These are phyloP conservation scores for Nomada goodeniana DNA, from an alignment of 2,888 invertebrate genomes.

Conservation along the genomic window DNA sequence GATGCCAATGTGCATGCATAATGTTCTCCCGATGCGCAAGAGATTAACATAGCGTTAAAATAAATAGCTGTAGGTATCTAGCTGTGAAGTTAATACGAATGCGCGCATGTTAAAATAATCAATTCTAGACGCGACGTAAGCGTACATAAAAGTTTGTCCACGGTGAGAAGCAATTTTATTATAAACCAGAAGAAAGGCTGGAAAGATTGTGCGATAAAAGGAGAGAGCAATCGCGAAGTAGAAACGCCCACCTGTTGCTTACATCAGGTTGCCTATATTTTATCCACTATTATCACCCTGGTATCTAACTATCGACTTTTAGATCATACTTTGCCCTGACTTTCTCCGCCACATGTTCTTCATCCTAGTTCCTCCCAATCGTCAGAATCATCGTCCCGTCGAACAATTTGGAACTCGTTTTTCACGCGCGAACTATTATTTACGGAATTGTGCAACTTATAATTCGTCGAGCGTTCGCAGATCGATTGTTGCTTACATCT, in stretches of 20 bases:
- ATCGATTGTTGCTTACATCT: too few species aligned
- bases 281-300: constrained; percentile 57
- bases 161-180: not conserved
- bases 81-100: too few species aligned
- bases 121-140: too few species aligned
- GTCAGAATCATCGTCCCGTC: constrained; percentile 9
- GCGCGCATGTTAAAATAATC: too few species aligned
- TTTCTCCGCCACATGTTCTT: constrained; percentile 42
- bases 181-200: constrained; percentile 7
- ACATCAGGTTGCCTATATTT: constrained; percentile 66
- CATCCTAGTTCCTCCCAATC: not conserved
- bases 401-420: not conserved
- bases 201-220: not conserved
- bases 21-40: too few species aligned
- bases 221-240: constrained; percentile 41
- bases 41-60: too few species aligned
- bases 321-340: constrained; percentile 22
- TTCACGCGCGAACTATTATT: too few species aligned
- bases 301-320: constrained; percentile 43
- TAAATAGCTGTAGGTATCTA: too few species aligned
- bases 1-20: too few species aligned
- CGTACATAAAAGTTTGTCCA: too few species aligned
- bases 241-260: constrained; percentile 77
- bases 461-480: too few species aligned
- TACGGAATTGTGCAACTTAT: too few species aligned